Conservation (phyloP, 1,140 invertebrate species). For the Ceratosolen fusciceps region DNA sequence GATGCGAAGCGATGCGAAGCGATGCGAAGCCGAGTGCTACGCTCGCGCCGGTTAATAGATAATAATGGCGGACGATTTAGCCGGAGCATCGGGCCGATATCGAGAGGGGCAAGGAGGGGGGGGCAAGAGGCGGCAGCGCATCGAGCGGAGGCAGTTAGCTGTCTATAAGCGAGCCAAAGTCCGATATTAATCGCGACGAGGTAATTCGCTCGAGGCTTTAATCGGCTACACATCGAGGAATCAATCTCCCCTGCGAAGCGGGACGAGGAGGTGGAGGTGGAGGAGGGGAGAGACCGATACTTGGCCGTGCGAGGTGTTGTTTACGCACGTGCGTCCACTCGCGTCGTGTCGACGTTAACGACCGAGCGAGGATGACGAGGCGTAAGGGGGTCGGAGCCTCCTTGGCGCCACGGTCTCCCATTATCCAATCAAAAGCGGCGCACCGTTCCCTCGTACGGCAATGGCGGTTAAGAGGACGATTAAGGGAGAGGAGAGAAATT, state of each 20-base stretch:
- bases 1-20: too few species aligned
- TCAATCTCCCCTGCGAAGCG: background rate
- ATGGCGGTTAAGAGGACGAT: background rate
- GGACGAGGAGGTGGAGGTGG: background rate
- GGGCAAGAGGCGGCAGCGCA: too few species aligned
- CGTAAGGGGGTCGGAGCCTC: conserved; percentile 49
- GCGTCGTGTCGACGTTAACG: background rate
- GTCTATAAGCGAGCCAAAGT: too few species aligned
- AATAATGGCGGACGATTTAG: too few species aligned
- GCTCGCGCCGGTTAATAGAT: too few species aligned
- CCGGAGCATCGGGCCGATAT: too few species aligned
- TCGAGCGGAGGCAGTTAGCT: too few species aligned
- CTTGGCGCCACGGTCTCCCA: conserved; percentile 58
- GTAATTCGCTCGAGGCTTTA: too few species aligned
- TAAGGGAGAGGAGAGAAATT: conserved; percentile 49
- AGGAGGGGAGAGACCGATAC: background rate
- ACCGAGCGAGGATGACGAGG: conserved; percentile 21
- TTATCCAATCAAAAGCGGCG: conserved; percentile 57
- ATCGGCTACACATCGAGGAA: background rate
- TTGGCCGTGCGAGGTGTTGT: background rate
- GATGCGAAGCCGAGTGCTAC: too few species aligned
- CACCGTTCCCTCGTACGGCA: background rate
- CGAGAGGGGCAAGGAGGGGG: too few species aligned
- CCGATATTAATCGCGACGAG: too few species aligned
- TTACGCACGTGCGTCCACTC: background rate